phyloP scores from a whole-genome alignment of 2,113 vertebrate genomes.

The Trachemys scripta region DNA sequence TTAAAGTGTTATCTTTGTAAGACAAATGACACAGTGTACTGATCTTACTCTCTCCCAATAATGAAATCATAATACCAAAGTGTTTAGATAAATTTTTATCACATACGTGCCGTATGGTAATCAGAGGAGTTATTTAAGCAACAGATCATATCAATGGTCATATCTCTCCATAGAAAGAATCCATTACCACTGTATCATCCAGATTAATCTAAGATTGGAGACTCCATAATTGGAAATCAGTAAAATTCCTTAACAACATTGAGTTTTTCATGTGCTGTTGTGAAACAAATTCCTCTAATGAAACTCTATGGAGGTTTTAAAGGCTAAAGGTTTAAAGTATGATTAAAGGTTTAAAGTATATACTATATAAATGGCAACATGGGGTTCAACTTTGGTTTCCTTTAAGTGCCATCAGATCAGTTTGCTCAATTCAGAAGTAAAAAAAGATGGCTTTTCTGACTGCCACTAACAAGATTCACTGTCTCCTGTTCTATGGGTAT shows the following conservation, averaged over 20 bases:
- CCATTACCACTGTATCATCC: conserved; percentile 49
- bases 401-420: background rate
- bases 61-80: background rate
- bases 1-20: background rate
- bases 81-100: background rate
- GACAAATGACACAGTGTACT: background rate
- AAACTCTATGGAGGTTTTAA: conserved; percentile 64
- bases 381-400: background rate
- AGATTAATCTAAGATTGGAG: conserved; percentile 68
- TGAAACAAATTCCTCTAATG: conserved; percentile 52
- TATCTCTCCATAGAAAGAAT: conserved; percentile 45
- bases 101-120: background rate
- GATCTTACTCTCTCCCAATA: background rate
- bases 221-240: conserved; percentile 50
- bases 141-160: conserved; percentile 50
- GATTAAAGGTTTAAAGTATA: conserved; percentile 32
- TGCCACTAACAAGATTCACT: background rate
- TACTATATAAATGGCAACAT: background rate
- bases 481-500: background rate
- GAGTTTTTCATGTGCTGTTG: background rate
- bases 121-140: conserved; percentile 54
- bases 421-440: background rate
- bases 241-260: conserved; percentile 46
- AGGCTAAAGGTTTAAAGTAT: conserved; percentile 19
- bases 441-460: background rate